phyloP scores from a whole-genome alignment of 2,113 vertebrate species.

The Nerophis ophidion region DNA sequence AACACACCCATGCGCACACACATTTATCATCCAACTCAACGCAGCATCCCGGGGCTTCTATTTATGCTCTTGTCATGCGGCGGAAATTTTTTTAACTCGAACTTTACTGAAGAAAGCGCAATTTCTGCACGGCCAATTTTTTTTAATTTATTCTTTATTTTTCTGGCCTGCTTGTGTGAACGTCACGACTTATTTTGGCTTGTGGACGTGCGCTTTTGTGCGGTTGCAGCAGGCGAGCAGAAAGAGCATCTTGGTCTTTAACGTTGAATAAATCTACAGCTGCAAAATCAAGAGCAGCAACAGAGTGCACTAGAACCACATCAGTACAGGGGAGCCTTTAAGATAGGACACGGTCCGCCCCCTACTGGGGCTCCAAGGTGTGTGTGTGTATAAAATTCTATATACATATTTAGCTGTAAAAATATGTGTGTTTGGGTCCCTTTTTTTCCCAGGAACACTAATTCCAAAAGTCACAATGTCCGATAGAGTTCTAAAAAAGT shows the following conservation, averaged over 20 bases:
- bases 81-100: conserved; percentile 47
- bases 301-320: conserved; percentile 7
- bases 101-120: conserved; percentile 49
- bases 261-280: conserved; percentile 29
- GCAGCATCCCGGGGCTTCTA: conserved; percentile 37
- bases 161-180: conserved; percentile 37
- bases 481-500: no score
- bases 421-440: no score
- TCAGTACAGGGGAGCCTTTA: not conserved
- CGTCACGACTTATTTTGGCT: conserved; percentile 20
- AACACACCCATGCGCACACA: conserved; percentile 34
- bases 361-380: no score
- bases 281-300: no score
- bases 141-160: no score
- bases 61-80: conserved; percentile 49
- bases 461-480: no score
- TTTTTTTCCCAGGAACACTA: no score
- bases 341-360: no score
- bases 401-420: no score
- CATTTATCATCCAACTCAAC: conserved; percentile 47
- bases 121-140: conserved; percentile 39
- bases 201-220: conserved; percentile 24
- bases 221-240: no score
- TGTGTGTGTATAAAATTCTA: no score
- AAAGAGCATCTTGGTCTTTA: no score